Base-by-base conservation (phyloP, 2,797 vertebrate species). In the Sylvia borin region DNA sequence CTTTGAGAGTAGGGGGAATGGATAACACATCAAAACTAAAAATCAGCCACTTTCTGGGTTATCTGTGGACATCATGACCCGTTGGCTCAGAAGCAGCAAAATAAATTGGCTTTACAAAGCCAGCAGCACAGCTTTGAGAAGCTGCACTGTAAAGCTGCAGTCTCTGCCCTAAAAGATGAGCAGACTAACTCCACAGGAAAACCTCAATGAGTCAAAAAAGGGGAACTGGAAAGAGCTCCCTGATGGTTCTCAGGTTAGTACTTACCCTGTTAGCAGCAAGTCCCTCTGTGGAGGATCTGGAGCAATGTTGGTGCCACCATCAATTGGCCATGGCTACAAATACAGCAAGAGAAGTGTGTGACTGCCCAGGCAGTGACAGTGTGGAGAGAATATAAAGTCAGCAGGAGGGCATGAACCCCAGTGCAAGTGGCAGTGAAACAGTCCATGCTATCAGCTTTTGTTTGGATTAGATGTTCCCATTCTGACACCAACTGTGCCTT, bases 241-340 rank as follows among this genome's bases (percentile, higher is more conserved):
- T 21, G 27, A 13, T 19, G 64, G 50, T 31, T 73, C 57, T 3
- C 26, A 24, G 36, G 34, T 48, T 64, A 54, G 66, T n/a, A 98
- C 99, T 88, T 95, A 99, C 99, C 99, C 99, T 4, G 99, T 99
- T 48, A 99, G 98, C 82, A 99, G 98, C 96, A 99, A 97, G 97
- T 99, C 99, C 97, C 99, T 98, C 97, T 99, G 99, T 0, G 99
- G 98, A 67, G 99, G 98, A 87, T 99, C 98, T 9, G 98, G 98
- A 90, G 98, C 98, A 68, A 99, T 96, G 95, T 98, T 99, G 94
- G 98, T 98, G 51, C 99, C 99, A 85, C 99, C 99, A 21, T 98
- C 98, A 61, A 99, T 98, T 2, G 99, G 99, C 99, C 99, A 99
- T 0, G 98, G 98, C 99, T 99, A 93, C 75, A 85, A 87, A 94